Base-by-base conservation (phyloP, 2,113 vertebrate genomes). In the Microcebus tavaratra region DNA sequence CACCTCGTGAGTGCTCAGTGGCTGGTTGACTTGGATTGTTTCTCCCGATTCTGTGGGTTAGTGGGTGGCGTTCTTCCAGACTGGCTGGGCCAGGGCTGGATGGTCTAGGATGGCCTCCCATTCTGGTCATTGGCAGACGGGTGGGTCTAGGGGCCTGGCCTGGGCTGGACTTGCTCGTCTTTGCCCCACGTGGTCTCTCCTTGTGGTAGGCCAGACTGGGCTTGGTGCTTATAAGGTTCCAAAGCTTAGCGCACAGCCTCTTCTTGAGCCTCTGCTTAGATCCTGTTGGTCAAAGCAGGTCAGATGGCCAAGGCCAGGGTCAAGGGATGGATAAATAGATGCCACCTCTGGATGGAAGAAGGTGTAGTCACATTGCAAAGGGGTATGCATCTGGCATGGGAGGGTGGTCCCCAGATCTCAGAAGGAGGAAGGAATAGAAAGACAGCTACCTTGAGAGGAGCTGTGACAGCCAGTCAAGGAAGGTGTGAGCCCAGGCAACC, bases 271-370 rank as follows among this genome's bases (percentile, higher is more conserved):
- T 61, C 88, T 73, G 63, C 68, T 57, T 36, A 7, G 6, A 25
- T 68, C 20, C 50, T 21, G 5, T 68, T 68, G 88, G 31, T 70
- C 70, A 72, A 25, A 68, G 89, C 73, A 53, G 21, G 73, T 63
- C 84, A 31, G 4, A 0, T 67, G 61, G 61, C 31, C 0, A 0
- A 29, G 23, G 36, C 50, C 11, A n/a, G 42, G 2, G 3, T 27
- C 42, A 4, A 4, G 27, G 31, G 36, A 17, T 45, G 53, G 73
- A 70, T 9, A 80, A 29, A 36, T 1, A 68, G 92, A 23, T 21
- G 27, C 34, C 25, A 17, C 6, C 29, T 4, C 7, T 57, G 17
- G 6, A 5, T 39, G 34, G 39, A 57, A 83, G 55, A 53, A 20
- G 45, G 31, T 88, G 36, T 3, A 17, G 34, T 86, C 68, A 39